Conservation (phyloP, 1,140 invertebrate genomes). For the Heliothis virescens region DNA sequence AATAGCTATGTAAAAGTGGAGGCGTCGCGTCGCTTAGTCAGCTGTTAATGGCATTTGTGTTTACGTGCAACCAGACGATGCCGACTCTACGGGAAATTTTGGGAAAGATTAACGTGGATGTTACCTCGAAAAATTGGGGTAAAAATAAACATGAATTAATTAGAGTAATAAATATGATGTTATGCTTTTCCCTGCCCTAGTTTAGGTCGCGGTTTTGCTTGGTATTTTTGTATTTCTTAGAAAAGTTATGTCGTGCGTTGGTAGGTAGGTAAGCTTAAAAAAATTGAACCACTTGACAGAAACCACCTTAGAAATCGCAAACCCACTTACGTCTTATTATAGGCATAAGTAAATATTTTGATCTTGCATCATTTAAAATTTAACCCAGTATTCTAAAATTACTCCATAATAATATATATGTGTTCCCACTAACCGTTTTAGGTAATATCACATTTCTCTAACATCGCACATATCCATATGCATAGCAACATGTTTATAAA, state of each 20-base stretch:
- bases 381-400: no score
- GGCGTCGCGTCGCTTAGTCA: slow-evolving; percentile 52
- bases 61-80: slow-evolving; percentile 52
- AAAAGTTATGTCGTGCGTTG: no score
- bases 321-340: no score
- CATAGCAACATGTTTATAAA: slow-evolving; percentile 1
- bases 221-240: no score
- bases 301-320: no score
- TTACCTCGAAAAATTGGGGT: neutral
- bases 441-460: neutral
- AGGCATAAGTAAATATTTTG: no score
- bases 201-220: no score
- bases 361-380: no score
- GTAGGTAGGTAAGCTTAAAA: no score
- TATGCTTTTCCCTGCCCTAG: no score
- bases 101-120: slow-evolving; percentile 47
- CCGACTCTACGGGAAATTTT: slow-evolving; percentile 42
- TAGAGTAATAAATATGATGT: neutral
- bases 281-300: no score
- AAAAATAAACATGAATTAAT: neutral
- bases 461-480: neutral
- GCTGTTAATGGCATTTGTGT: slow-evolving; percentile 59
- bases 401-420: no score
- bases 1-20: slow-evolving; percentile 18
- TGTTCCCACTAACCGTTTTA: neutral